phyloP scores from a whole-genome alignment of 2,113 vertebrate genomes.

The Otus sunia region DNA sequence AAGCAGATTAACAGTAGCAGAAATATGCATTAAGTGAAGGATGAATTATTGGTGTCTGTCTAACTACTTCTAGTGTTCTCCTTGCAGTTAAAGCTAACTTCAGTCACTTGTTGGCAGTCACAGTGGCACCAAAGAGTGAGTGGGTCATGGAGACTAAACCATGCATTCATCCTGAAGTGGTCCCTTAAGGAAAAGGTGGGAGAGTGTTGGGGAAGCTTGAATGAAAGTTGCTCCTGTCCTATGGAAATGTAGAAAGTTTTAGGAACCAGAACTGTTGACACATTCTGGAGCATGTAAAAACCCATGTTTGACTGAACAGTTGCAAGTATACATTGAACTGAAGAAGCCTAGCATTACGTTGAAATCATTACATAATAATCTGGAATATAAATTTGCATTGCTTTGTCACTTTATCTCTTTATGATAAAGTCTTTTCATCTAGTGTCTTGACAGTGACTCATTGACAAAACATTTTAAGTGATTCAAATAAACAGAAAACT shows the following conservation, averaged over 20 bases:
- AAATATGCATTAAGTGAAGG: neutral
- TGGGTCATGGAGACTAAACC: neutral
- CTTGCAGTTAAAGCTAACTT: neutral
- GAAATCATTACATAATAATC: neutral
- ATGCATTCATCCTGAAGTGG: neutral
- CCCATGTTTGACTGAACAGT: neutral
- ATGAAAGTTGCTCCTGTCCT: neutral
- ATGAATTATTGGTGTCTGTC: neutral
- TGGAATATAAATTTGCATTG: neutral
- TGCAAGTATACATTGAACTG: neutral
- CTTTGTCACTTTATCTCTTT: neutral
- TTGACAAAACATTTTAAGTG: neutral
- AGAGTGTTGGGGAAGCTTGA: neutral
- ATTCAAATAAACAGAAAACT: neutral
- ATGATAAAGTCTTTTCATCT: slow-evolving; percentile 10
- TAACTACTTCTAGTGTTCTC: neutral
- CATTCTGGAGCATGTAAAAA: neutral
- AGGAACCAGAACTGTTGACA: neutral
- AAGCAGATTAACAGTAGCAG: neutral
- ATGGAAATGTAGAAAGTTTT: neutral
- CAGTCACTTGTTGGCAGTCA: neutral
- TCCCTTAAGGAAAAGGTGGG: slow-evolving; percentile 2
- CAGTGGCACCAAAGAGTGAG: neutral
- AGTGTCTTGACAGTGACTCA: neutral
- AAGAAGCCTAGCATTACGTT: neutral